phyloP scores from a whole-genome alignment of 2,113 vertebrate genomes.

The Turnix velox region DNA sequence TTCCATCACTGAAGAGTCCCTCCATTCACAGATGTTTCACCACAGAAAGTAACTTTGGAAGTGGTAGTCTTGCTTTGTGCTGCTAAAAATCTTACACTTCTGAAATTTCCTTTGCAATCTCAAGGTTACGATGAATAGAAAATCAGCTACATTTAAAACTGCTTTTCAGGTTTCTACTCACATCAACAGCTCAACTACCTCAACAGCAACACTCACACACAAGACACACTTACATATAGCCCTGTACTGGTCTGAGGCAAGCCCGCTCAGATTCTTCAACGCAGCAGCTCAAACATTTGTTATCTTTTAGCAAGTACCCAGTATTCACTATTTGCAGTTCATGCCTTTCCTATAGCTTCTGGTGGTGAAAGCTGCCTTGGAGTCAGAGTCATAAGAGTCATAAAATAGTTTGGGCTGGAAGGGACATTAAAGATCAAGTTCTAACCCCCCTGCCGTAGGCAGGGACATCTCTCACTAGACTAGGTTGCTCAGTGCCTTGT shows the following conservation, averaged over 20 bases:
- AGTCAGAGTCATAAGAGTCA: no score
- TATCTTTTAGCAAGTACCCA: neutral
- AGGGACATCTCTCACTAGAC: no score
- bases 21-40: neutral
- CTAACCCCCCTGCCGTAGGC: no score
- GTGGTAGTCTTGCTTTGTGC: neutral
- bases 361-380: neutral
- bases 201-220: neutral
- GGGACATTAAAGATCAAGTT: no score
- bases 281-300: neutral
- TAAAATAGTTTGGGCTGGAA: no score
- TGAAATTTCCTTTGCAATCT: neutral
- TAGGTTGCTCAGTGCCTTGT: no score
- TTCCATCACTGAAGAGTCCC: neutral
- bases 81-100: neutral
- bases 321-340: neutral
- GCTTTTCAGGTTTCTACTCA: neutral
- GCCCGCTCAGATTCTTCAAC: neutral
- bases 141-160: neutral
- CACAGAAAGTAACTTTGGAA: neutral
- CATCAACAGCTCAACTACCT: neutral
- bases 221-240: accelerated
- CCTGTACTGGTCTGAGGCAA: neutral
- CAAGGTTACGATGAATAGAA: neutral
- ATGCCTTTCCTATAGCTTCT: neutral